A percentile compares a stretch with the other conserved stretches of the same genome.
Conservation (phyloP, 53 echinoderm and acorn worm species). For the Antedon mediterranea region DNA sequence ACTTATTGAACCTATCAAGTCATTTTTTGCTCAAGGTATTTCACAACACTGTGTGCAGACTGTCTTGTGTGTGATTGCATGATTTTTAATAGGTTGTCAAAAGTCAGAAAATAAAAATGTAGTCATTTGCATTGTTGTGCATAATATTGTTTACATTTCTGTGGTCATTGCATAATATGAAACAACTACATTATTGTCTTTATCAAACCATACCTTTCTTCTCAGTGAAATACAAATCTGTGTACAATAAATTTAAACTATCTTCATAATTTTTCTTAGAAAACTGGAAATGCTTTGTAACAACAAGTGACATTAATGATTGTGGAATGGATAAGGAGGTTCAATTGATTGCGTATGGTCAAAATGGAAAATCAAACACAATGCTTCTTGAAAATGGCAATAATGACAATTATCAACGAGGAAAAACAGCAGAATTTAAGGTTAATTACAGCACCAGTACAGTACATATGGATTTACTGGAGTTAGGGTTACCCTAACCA, state of each 20-base stretch:
- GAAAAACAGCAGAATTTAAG: constrained; percentile 37
- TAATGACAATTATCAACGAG: constrained; percentile 27
- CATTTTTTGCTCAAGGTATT: background rate
- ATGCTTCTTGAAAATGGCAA: constrained; percentile 28
- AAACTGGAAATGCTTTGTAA: constrained; percentile 34
- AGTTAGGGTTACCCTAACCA: background rate
- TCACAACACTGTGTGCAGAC: no score
- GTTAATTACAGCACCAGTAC: constrained; percentile 12
- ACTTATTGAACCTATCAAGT: background rate
- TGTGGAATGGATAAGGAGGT: constrained; percentile 29
- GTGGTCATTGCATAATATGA: no score
- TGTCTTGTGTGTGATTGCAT: no score
- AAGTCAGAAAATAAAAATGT: no score
- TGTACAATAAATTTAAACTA: background rate
- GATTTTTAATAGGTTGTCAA: no score
- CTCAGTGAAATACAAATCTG: no score
- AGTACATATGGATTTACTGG: background rate
- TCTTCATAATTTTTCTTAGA: constrained; percentile 9
- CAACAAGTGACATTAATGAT: constrained; percentile 29
- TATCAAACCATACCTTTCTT: no score
- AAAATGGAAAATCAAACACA: constrained; percentile 25
- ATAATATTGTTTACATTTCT: no score
- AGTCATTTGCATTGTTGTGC: no score
- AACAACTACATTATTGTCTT: no score
- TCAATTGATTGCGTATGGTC: constrained; percentile 22